Evolutionary conservation across 1,140 invertebrate species (phyloP), one percentile per base, ranked within the genome.

Genomic region (Hyles vespertilio): DNA sequence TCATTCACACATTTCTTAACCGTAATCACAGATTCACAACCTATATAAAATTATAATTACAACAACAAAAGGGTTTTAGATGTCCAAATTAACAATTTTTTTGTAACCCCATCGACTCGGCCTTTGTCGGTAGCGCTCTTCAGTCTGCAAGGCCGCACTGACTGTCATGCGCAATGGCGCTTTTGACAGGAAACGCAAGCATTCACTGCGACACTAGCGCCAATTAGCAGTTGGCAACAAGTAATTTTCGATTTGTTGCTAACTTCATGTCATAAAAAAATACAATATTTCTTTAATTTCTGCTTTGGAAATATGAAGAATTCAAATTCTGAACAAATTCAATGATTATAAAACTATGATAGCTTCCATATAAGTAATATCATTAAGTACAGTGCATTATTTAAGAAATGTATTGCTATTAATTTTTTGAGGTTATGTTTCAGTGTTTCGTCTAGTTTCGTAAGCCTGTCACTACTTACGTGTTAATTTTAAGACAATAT

Each of bases 11-110:
- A 89, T 89, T 78, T 84, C 80, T 89, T 82, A 89, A 87, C 79
- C 62, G 82, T 89, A 89, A 87, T 89, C 87, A 89, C 87, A 89
- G 86, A 89, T 87, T 89, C 88, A 89, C 88, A 89, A 89, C 88
- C 88, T 87, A 89, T 85, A 77, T 87, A 83, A 85, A 89, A 89
- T 87, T 86, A 89, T 87, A 89, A 89, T 85, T 87, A 87, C 79
- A 82, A 89, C 79, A 89, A 86, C 76, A 87, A 81, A 82, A 88
- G 86, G 83, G 84, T 87, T 87, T 81, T 81, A 84, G 65, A 79
- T 72, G 82, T 82, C 85, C 80, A 88, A 89, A 87, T 86, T 87
- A 87, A 81, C 75, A 83, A 72, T 83, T 79, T 89, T 87, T 88
- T 87, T 87, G 82, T 87, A 87, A 88, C 85, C 85, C 87, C 88